A percentile compares a stretch with the other conserved stretches of the same genome.
phyloP scores from a whole-genome alignment of 2,113 vertebrate species.

The Benitochromis conjunctus region DNA sequence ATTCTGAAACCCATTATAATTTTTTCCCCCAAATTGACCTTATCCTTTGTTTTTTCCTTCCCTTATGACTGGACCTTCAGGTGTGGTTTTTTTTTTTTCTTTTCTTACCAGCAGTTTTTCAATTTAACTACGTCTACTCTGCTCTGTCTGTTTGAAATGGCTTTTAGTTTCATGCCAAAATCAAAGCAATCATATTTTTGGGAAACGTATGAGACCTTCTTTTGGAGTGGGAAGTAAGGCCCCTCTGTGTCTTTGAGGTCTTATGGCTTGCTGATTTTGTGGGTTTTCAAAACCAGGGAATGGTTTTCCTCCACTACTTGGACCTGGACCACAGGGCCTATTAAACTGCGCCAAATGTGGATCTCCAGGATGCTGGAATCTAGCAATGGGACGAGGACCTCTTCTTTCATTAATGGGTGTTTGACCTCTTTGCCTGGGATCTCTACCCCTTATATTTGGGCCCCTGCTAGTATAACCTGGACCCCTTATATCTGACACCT shows the following conservation, averaged over 20 bases:
- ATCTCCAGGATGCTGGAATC: conserved; percentile 68
- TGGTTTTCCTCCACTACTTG: conserved; percentile 52
- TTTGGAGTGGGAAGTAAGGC: conserved; percentile 85
- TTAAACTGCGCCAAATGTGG: conserved; percentile 63
- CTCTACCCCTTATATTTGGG: background rate
- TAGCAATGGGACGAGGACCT: conserved; percentile 56
- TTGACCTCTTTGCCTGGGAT: background rate
- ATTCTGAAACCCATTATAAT: conserved; percentile 44
- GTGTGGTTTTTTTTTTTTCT: background rate
- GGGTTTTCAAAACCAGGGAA: conserved; percentile 70
- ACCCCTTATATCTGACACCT: background rate
- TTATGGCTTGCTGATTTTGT: conserved; percentile 58
- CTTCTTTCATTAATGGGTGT: background rate
- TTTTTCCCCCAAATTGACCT: background rate
- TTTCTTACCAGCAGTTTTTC: conserved; percentile 38
- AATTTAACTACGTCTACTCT: conserved; percentile 57
- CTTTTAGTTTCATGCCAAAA: conserved; percentile 14
- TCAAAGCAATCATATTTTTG: conserved; percentile 59
- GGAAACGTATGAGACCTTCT: conserved; percentile 59
- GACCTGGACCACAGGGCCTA: conserved; percentile 53
- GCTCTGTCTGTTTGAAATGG: background rate
- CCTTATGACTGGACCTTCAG: conserved; percentile 7
- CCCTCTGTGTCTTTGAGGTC: conserved; percentile 67
- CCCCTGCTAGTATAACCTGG: background rate
- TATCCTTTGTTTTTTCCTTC: conserved; percentile 4